Conservation (phyloP, 2,113 vertebrate genomes). For the Stigmatopora nigra region DNA sequence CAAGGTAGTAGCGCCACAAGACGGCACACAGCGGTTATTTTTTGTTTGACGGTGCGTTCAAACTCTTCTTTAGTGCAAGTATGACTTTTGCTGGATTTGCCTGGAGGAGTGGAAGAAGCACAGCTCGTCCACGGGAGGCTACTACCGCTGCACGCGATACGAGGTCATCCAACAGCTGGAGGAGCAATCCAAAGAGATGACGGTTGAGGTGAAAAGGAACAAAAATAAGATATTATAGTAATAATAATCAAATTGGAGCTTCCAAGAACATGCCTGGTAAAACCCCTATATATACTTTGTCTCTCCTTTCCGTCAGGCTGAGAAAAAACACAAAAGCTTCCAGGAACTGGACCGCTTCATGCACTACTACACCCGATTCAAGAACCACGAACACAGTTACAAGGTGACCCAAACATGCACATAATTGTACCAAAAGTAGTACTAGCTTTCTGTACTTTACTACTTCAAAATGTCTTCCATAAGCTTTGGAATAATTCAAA, state of each 20-base stretch:
- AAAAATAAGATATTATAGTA: too few species aligned
- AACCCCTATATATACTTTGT: not conserved
- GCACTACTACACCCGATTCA: conserved; percentile 98
- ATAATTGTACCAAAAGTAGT: not conserved
- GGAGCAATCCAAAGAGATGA: conserved; percentile 98
- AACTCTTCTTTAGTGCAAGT: conserved; percentile 79
- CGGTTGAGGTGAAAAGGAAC: conserved; percentile 79
- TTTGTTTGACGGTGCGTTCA: not conserved
- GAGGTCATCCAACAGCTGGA: conserved; percentile 97
- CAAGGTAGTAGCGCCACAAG: conserved; percentile 72
- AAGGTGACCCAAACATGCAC: conserved; percentile 71
- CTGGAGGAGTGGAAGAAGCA: conserved; percentile 77
- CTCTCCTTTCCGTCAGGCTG: conserved; percentile 72
- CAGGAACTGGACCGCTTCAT: conserved; percentile 98
- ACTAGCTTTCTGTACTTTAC: too few species aligned
- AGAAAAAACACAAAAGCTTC: conserved; percentile 97
- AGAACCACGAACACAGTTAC: conserved; percentile 98
- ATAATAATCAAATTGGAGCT: too few species aligned
- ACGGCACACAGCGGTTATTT: too few species aligned
- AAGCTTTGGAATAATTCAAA: not conserved
- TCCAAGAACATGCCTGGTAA: too few species aligned
- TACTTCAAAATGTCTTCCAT: not conserved
- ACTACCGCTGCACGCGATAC: conserved; percentile 96
- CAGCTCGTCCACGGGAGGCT: conserved; percentile 97
- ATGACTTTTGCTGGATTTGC: conserved; percentile 99